Evolutionary conservation across 2,797 vertebrate species (phyloP).

Genomic region (Pagetopsis macropterus): DNA sequence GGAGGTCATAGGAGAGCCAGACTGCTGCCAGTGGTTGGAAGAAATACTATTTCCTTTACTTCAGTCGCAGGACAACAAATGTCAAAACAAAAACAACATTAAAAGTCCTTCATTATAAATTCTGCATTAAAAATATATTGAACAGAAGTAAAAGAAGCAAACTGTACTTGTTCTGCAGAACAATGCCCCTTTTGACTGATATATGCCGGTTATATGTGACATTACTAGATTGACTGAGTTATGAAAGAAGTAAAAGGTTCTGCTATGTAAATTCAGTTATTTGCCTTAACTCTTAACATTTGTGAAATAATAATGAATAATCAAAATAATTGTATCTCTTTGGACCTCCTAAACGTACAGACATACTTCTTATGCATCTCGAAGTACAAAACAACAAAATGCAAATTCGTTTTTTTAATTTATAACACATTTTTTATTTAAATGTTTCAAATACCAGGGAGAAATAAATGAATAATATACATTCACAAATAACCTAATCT

Average conservation of each 20-base stretch:
- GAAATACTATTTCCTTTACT: neutral
- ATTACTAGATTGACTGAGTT: neutral
- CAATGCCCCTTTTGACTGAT: neutral
- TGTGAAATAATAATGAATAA: neutral
- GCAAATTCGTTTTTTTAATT: too few species aligned
- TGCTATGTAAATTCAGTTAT: neutral
- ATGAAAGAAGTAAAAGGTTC: neutral
- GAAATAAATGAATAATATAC: neutral
- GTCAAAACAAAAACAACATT: neutral
- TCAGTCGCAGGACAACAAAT: neutral
- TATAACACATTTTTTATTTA: neutral
- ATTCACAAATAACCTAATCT: neutral
- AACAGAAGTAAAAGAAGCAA: neutral
- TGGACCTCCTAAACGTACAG: neutral
- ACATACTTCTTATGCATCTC: neutral
- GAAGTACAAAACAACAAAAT: neutral
- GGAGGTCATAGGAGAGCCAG: conserved; percentile 74
- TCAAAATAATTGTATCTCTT: neutral
- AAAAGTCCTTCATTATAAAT: neutral
- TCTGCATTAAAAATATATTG: neutral
- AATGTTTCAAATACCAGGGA: neutral
- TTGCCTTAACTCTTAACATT: neutral
- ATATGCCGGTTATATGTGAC: neutral
- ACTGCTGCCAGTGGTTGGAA: conserved; percentile 33
- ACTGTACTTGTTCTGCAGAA: neutral